A percentile compares a stretch with the other conserved stretches of the same genome.
Evolutionary conservation across 2,888 invertebrate genomes (phyloP).

Genomic region (Napeogenes sylphis): DNA sequence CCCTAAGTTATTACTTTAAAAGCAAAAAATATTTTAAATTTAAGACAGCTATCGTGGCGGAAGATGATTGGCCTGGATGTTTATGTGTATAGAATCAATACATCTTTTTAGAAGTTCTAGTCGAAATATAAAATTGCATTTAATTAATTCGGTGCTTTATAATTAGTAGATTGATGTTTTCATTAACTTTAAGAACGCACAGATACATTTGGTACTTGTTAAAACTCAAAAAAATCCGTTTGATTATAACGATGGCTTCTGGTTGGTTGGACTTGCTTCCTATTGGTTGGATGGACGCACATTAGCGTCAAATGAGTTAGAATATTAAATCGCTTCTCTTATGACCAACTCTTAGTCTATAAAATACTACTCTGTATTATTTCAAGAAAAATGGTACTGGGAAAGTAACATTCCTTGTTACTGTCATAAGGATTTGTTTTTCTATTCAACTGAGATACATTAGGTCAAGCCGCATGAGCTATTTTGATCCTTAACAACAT

Average conservation of each 20-base stretch:
- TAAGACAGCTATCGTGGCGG: too few species aligned
- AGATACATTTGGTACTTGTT: too few species aligned
- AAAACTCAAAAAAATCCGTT: too few species aligned
- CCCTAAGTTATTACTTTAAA: too few species aligned
- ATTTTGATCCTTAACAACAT: constrained; percentile 18
- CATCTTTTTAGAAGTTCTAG: too few species aligned
- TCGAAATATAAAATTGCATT: too few species aligned
- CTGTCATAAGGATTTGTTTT: constrained; percentile 42
- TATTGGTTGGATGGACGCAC: background rate
- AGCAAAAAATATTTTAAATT: too few species aligned
- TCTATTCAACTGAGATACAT: constrained; percentile 29
- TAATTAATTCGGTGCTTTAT: too few species aligned
- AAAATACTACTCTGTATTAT: constrained; percentile 42
- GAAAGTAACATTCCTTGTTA: constrained; percentile 48
- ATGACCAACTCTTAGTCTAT: constrained; percentile 11
- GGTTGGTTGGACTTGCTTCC: background rate
- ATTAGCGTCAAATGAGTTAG: background rate
- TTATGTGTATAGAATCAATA: too few species aligned
- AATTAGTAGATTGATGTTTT: too few species aligned
- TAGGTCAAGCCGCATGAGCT: constrained; percentile 7
- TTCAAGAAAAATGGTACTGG: constrained; percentile 42
- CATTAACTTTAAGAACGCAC: too few species aligned
- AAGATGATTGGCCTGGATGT: too few species aligned
- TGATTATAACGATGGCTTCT: background rate
- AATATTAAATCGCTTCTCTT: constrained; percentile 28